Evolutionary conservation across 2,888 invertebrate species (phyloP).

Genomic region (Muscina levida): DNA sequence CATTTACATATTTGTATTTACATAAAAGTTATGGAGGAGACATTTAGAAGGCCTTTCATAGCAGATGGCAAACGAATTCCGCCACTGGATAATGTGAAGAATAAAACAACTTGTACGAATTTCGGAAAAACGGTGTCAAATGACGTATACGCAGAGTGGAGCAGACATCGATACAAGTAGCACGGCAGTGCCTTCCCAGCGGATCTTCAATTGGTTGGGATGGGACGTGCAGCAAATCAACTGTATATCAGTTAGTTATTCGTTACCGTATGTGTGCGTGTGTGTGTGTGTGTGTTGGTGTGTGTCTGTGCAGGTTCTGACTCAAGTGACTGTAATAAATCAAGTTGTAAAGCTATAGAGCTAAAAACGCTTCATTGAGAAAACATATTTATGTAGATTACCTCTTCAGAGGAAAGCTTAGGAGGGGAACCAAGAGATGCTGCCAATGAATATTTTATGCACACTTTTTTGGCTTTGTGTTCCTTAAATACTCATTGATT

Average conservation of each 20-base stretch:
- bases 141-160: conserved; percentile 42
- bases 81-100: too few relatives aligned
- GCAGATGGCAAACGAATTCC: too few relatives aligned
- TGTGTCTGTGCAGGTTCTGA: neutral
- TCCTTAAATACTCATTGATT: conserved; percentile 60
- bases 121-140: neutral
- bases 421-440: conserved; percentile 42
- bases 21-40: too few relatives aligned
- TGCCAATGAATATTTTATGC: conserved; percentile 60
- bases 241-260: conserved; percentile 42
- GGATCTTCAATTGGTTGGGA: conserved; percentile 47
- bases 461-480: conserved; percentile 40
- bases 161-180: neutral
- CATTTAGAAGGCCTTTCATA: too few relatives aligned
- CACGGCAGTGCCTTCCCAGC: conserved; percentile 27
- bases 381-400: conserved; percentile 50
- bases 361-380: conserved; percentile 42
- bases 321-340: conserved; percentile 57
- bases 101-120: conserved; percentile 20
- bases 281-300: neutral
- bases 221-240: conserved; percentile 55
- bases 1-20: too few relatives aligned
- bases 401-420: conserved; percentile 39
- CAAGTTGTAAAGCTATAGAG: conserved; percentile 56
- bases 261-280: neutral